phyloP scores from a whole-genome alignment of 1,140 invertebrate species.

The Neodiprion virginianus region DNA sequence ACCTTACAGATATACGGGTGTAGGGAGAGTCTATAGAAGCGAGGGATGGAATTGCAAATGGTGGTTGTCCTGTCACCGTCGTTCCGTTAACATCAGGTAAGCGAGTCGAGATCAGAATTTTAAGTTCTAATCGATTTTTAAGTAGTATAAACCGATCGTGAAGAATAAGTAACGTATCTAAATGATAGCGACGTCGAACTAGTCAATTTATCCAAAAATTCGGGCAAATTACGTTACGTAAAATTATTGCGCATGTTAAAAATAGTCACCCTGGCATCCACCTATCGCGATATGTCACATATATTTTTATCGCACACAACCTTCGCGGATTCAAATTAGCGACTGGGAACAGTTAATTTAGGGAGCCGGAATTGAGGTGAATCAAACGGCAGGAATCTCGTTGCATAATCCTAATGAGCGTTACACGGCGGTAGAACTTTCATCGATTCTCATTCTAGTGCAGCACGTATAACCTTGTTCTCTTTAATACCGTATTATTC shows the following conservation, averaged over 20 bases:
- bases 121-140: background rate
- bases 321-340: background rate
- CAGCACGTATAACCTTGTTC: background rate
- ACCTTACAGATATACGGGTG: too few relatives aligned
- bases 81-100: slow-evolving; percentile 57
- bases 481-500: background rate
- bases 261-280: slow-evolving; percentile 37
- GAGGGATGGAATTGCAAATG: slow-evolving; percentile 49
- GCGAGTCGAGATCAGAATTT: slow-evolving; percentile 17
- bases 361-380: background rate
- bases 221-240: slow-evolving; percentile 37
- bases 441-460: background rate
- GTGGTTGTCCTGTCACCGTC: slow-evolving; percentile 51
- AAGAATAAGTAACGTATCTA: slow-evolving; percentile 12
- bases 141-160: background rate
- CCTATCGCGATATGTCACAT: slow-evolving; percentile 15
- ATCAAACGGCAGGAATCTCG: too few relatives aligned
- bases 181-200: background rate
- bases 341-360: background rate
- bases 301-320: background rate
- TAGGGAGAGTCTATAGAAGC: background rate
- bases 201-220: background rate
- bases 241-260: slow-evolving; percentile 42
- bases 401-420: too few relatives aligned
- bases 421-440: background rate